Base-by-base conservation (phyloP, 2,797 vertebrate species). In the Petrocephalus sullivani region DNA sequence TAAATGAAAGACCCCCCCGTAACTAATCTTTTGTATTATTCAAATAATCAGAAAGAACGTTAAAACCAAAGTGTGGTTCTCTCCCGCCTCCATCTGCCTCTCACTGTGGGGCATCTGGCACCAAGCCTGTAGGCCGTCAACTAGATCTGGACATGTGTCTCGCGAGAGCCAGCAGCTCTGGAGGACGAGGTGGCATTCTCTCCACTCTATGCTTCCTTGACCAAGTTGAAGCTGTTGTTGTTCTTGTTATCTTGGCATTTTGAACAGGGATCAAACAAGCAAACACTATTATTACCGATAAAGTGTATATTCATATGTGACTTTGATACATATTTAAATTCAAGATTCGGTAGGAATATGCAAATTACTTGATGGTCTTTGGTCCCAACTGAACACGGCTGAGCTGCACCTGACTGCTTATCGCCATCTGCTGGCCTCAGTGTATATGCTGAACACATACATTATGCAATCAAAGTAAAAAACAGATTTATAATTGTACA, bases 101-200 rank as follows among this genome's bases (percentile, higher is more conserved):
- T 67, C 64, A 71, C 64, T 71, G 64, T 71, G 64, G 64, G 64
- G 64, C 64, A 46, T 46, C 71, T 78, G 71, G 71, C 71, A 46
- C 71, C 19, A n/a, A 78, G 14, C 41, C 28, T 78, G 19, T 78
- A 78, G 71, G 64, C 64, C 64, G 2, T 37, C 64, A 71, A 37
- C 64, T 37, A 71, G 64, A 49, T 46, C 33, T 49, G 71, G 71
- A 78, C 71, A 9, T 41, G 10, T 57, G 37, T 46, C 71, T 78
- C 71, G 19, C 37, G 16, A 46, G 33, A 78, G 37, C 37, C 37
- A 46, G 71, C 71, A 19, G 37, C 71, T n/a, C 71, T 16, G 16
- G 7, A 78, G 71, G 41, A 78, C 0, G 71, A n/a, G 14, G 71
- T 37, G 2, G 33, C 7, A 46, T 46, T 19, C 33, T 14, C 7